Conservation (phyloP, 1,140 invertebrate genomes). For the Bombus polaris region DNA sequence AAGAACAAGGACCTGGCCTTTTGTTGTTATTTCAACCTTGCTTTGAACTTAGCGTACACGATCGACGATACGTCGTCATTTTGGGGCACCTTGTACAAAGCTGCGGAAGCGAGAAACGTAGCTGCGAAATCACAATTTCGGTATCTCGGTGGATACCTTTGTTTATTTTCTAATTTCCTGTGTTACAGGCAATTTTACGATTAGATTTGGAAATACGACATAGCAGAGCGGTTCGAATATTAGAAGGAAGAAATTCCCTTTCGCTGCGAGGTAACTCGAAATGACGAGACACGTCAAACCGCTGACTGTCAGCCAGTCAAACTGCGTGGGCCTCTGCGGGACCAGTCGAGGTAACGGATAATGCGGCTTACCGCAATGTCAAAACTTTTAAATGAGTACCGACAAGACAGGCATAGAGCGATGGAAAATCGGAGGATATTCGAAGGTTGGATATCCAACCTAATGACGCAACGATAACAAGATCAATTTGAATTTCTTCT, state of each 20-base stretch:
- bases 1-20: neutral
- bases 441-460: too few species aligned
- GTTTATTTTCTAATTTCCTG: neutral
- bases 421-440: conserved; percentile 8
- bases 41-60: too few species aligned
- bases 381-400: conserved; percentile 53
- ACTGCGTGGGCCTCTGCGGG: conserved; percentile 18
- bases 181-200: neutral
- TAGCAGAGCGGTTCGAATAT: too few species aligned
- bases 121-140: too few species aligned
- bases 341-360: conserved; percentile 34
- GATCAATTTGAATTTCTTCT: neutral
- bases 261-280: neutral
- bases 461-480: neutral
- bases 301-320: conserved; percentile 47
- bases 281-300: conserved; percentile 57
- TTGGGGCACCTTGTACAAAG: accelerated
- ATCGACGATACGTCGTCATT: too few species aligned
- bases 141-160: too few species aligned
- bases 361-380: conserved; percentile 58
- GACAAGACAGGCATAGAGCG: conserved; percentile 3
- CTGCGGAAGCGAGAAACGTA: too few species aligned
- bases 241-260: conserved; percentile 1
- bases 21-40: too few species aligned
- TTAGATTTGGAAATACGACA: neutral